Percentiles rank a stretch among this genome's conserved stretches.
These are phyloP conservation scores for Octonoba sinensis DNA, from an alignment of 2,888 invertebrate genomes.

Conservation along the genomic window DNA sequence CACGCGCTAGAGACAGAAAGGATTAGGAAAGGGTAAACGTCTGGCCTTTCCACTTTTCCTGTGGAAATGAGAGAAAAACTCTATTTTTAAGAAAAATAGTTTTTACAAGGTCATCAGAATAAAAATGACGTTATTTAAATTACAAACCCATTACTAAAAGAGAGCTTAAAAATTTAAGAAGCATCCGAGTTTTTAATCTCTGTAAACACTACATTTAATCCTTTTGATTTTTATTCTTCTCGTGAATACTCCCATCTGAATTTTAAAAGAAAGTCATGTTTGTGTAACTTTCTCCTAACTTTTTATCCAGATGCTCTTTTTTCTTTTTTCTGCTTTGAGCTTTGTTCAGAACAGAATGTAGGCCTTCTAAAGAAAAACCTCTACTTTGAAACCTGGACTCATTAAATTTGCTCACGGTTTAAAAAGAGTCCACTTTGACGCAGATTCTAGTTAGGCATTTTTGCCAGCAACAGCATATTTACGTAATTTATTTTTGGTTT, in stretches of 20 bases:
- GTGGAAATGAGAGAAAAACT: too few species aligned
- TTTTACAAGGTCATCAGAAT: not conserved
- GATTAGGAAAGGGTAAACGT: too few species aligned
- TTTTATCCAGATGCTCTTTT: slow-evolving; percentile 25
- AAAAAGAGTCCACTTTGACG: slow-evolving; percentile 21
- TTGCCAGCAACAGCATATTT: slow-evolving; percentile 22
- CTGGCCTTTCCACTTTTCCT: too few species aligned
- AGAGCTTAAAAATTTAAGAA: slow-evolving; percentile 18
- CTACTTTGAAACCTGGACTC: slow-evolving; percentile 16
- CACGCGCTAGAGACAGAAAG: too few species aligned
- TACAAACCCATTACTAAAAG: slow-evolving; percentile 36
- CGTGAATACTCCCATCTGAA: slow-evolving; percentile 1
- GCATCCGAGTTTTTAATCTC: slow-evolving; percentile 15
- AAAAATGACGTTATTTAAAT: slow-evolving; percentile 21
- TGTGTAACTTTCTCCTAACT: slow-evolving; percentile 43
- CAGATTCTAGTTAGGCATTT: not conserved
- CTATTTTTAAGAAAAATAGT: too few species aligned
- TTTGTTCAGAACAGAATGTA: slow-evolving; percentile 34
- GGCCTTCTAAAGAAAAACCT: slow-evolving; percentile 1
- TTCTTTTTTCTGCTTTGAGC: slow-evolving; percentile 20
- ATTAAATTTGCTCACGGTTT: slow-evolving; percentile 53
- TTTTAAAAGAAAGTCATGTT: slow-evolving; percentile 60
- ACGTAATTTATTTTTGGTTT: slow-evolving; percentile 37
- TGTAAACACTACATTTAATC: slow-evolving; percentile 33
- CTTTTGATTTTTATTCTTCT: slow-evolving; percentile 6